These are phyloP conservation scores for Apis laboriosa DNA, from an alignment of 1,140 invertebrate genomes.

Conservation along the genomic window DNA sequence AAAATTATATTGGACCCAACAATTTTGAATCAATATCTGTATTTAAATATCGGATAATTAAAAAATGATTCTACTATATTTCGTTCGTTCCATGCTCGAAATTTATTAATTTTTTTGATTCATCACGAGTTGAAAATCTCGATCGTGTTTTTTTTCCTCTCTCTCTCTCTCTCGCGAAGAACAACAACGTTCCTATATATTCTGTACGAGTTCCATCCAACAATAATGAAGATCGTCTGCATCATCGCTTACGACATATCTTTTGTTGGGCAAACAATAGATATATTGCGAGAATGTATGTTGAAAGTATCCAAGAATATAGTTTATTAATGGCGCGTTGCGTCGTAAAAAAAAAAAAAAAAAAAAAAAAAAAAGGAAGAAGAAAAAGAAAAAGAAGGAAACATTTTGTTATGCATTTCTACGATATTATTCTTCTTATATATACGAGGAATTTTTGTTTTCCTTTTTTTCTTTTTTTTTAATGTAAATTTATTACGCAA, in stretches of 20 bases:
- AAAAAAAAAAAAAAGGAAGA: too few relatives aligned
- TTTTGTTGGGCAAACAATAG: constrained; percentile 28
- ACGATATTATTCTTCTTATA: background rate
- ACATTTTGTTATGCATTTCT: constrained; percentile 1
- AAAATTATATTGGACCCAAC: too few relatives aligned
- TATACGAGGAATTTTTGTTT: too few relatives aligned
- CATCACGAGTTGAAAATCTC: too few relatives aligned
- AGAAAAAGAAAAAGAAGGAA: background rate
- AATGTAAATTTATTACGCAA: constrained; percentile 5
- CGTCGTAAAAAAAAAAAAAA: background rate
- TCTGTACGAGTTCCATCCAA: background rate
- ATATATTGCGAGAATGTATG: background rate
- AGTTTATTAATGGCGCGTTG: constrained; percentile 17
- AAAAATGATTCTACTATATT: too few relatives aligned
- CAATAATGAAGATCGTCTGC: constrained; percentile 25
- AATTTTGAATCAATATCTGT: too few relatives aligned
- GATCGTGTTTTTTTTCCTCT: background rate
- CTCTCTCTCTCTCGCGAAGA: background rate
- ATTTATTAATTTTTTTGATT: too few relatives aligned
- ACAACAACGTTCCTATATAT: constrained; percentile 12
- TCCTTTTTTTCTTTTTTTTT: background rate
- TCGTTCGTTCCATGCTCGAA: too few relatives aligned
- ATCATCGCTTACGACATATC: constrained; percentile 18
- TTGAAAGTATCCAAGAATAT: constrained; percentile 18
- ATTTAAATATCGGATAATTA: too few relatives aligned